A percentile compares a stretch with the other conserved stretches of the same genome.
These are phyloP conservation scores for Lypha dubia DNA, from an alignment of 2,888 invertebrate genomes.

Conservation along the genomic window DNA sequence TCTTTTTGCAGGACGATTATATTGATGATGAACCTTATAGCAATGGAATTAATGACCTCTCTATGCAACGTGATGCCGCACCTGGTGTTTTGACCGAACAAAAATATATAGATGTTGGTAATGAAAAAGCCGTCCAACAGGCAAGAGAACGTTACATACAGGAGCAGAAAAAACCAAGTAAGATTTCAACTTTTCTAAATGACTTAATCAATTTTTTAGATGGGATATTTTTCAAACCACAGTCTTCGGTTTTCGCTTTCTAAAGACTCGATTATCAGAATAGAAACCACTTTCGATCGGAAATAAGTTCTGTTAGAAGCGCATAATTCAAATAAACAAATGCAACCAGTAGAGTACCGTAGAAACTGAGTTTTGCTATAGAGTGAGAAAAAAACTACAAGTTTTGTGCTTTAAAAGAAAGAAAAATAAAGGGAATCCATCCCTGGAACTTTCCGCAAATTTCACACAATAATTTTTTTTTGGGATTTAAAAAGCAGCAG, in stretches of 20 bases:
- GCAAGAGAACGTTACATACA: constrained; percentile 72
- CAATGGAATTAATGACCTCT: constrained; percentile 56
- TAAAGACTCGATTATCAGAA: no score
- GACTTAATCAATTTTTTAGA: neutral
- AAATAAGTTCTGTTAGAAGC: no score
- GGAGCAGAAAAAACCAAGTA: constrained; percentile 70
- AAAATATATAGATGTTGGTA: constrained; percentile 79
- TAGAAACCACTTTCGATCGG: no score
- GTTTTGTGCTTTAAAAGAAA: no score
- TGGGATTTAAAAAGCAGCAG: no score
- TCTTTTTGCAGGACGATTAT: constrained; percentile 76
- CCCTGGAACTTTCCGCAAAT: no score
- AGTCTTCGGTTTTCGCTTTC: neutral
- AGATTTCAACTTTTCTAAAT: constrained; percentile 27
- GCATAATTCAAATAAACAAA: no score
- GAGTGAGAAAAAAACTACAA: no score
- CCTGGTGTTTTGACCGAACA: constrained; percentile 77
- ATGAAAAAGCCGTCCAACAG: constrained; percentile 76
- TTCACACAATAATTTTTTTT: no score
- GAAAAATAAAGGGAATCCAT: no score
- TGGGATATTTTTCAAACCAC: neutral
- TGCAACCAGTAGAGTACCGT: no score
- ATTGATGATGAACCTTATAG: constrained; percentile 78
- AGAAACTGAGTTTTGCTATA: no score
- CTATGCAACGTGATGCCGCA: constrained; percentile 65